These are phyloP conservation scores for Heterotilapia buettikoferi DNA, from an alignment of 2,113 vertebrate species.

Conservation along the genomic window DNA sequence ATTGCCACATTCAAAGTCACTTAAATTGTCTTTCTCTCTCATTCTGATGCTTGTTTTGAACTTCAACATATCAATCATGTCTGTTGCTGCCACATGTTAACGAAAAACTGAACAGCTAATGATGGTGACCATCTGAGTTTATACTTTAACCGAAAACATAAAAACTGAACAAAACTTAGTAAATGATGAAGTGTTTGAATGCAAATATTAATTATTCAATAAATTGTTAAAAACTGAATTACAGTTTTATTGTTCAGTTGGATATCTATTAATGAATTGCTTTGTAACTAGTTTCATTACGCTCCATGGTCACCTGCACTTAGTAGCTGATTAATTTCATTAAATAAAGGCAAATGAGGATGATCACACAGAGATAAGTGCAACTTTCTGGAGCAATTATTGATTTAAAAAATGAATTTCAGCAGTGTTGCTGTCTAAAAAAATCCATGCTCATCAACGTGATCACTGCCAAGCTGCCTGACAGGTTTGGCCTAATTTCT, in stretches of 20 bases:
- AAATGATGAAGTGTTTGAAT: neutral
- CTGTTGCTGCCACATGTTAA: neutral
- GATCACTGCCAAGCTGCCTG: conserved; percentile 3
- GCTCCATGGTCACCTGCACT: neutral
- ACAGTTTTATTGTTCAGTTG: neutral
- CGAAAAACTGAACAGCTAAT: neutral
- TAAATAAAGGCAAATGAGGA: neutral
- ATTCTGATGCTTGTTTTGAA: neutral
- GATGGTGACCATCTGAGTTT: neutral
- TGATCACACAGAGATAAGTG: neutral
- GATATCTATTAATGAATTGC: neutral
- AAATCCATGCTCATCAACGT: neutral
- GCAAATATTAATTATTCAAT: neutral
- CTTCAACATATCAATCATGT: neutral
- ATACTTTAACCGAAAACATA: neutral
- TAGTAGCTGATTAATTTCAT: neutral
- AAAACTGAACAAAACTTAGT: neutral
- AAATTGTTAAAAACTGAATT: neutral
- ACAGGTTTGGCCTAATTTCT: neutral
- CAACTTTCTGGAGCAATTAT: neutral
- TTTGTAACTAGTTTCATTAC: neutral
- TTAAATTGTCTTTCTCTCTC: neutral
- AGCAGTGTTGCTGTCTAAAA: neutral
- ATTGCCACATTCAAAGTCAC: neutral
- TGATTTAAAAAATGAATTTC: neutral